Base-by-base conservation (phyloP, 2,888 invertebrate genomes). In the Leucophenga montana region DNA sequence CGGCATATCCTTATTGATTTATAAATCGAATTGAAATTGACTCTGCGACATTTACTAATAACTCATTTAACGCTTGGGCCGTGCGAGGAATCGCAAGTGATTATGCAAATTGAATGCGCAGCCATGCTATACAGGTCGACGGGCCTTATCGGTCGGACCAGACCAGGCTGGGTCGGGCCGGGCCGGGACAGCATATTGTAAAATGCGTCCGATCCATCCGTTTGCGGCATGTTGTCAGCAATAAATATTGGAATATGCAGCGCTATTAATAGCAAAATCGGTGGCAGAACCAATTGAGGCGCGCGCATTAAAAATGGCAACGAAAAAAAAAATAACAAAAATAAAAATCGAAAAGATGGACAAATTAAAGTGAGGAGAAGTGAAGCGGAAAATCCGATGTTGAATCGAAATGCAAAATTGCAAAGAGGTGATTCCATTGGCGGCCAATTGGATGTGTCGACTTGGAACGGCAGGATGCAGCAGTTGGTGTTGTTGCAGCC, bases 41-140 rank as follows among this genome's bases (percentile, higher is more conserved):
- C 76, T 83, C 76, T 69, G 81, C 83, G 76, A 78, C 79, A 78
- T 77, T 78, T 75, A 75, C 75, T 76, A 83, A 85, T 85, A 85
- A 86, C 86, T 85, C 86, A 86, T 86, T 85, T 86, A 76, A 83
- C 78, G 77, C 78, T 71, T 74, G 67, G 71, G 75, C 75, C 85
- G 85, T 84, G 85, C 77, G 73, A 71, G 74, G 84, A 80, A 85
- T 86, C 76, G 73, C 80, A 86, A 84, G 83, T 83, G 81, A 86
- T 86, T 86, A 86, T 86, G 86, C 84, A 85, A 86, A 86, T 78
- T 76, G 72, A 67, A 73, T 72, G 72, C 50, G 50, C 16, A n/a
- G 9, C 16, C 39, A 39, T 39, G 11, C 39, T 8, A 39, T 8
- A 8, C 8, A 11, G 39, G 8, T 3, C 14, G 18, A 4, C 11